A percentile compares a stretch with the other conserved stretches of the same genome.
phyloP scores from a whole-genome alignment of 2,888 invertebrate species.

The Phaonia tiefii region DNA sequence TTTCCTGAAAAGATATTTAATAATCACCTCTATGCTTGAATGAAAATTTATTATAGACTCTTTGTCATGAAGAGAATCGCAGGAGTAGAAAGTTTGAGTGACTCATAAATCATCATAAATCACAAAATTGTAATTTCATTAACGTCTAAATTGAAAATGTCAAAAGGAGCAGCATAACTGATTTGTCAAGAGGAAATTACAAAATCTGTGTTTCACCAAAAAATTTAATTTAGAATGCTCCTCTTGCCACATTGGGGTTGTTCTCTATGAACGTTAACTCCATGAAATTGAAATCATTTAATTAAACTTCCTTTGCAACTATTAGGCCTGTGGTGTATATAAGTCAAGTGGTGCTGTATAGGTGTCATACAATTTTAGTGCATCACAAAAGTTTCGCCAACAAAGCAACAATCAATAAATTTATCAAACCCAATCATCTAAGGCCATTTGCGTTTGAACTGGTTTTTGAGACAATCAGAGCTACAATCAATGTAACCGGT shows the following conservation, averaged over 20 bases:
- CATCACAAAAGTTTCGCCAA: background rate
- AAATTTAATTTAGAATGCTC: background rate
- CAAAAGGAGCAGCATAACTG: background rate
- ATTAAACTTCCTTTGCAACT: constrained; percentile 41
- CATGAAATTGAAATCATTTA: constrained; percentile 33
- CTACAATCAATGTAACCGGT: no score
- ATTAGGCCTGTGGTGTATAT: no score
- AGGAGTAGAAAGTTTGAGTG: background rate
- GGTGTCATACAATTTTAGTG: no score
- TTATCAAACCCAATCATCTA: no score
- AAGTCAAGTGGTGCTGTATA: no score
- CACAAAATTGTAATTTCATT: constrained; percentile 14
- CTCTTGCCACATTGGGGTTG: background rate
- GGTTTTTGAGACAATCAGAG: no score
- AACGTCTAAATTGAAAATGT: background rate
- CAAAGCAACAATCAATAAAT: constrained; percentile 75
- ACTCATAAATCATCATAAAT: constrained; percentile 46
- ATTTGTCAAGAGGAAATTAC: constrained; percentile 38
- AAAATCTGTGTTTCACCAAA: constrained; percentile 36
- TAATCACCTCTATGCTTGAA: background rate
- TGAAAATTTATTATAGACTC: background rate
- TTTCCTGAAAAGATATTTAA: background rate
- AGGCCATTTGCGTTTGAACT: no score
- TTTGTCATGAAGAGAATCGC: constrained; percentile 28
- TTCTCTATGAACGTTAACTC: background rate